phyloP scores from a whole-genome alignment of 2,888 invertebrate genomes.

The Spilarctia lutea region DNA sequence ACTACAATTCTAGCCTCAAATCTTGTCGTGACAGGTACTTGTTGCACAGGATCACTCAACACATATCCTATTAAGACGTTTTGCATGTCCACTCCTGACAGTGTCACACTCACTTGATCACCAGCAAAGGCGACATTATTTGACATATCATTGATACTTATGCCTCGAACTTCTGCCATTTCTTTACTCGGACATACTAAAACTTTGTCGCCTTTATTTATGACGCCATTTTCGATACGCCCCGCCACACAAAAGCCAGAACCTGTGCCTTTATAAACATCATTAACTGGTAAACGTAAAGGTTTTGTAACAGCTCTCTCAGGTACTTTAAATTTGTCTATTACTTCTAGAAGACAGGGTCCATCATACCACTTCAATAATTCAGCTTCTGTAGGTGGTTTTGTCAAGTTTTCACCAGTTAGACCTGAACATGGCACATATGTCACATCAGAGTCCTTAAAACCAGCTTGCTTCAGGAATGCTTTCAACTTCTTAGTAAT shows the following conservation, averaged over 20 bases:
- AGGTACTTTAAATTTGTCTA: conserved; percentile 95
- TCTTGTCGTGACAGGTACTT: conserved; percentile 92
- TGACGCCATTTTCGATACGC: conserved; percentile 95
- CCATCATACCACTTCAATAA: conserved; percentile 93
- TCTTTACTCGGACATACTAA: conserved; percentile 95
- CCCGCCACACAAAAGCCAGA: conserved; percentile 97
- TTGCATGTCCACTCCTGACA: conserved; percentile 94
- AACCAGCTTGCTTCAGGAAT: conserved; percentile 97
- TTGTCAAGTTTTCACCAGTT: conserved; percentile 96
- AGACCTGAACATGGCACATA: conserved; percentile 98
- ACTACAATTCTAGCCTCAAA: conserved; percentile 97
- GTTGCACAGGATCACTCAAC: conserved; percentile 92
- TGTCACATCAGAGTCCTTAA: conserved; percentile 93
- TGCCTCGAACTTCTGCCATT: conserved; percentile 92
- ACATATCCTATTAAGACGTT: conserved; percentile 95
- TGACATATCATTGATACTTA: conserved; percentile 90
- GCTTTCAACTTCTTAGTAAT: conserved; percentile 93
- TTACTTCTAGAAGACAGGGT: conserved; percentile 93
- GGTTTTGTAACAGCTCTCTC: conserved; percentile 95
- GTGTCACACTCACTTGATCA: conserved; percentile 94
- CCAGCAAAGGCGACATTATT: conserved; percentile 95
- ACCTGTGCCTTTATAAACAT: conserved; percentile 97
- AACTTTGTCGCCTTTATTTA: conserved; percentile 95
- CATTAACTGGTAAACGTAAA: conserved; percentile 96
- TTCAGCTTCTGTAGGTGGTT: conserved; percentile 88